A percentile compares a stretch with the other conserved stretches of the same genome.
These are phyloP conservation scores for Apodemia duryi DNA, from an alignment of 2,888 invertebrate species.

Conservation along the genomic window DNA sequence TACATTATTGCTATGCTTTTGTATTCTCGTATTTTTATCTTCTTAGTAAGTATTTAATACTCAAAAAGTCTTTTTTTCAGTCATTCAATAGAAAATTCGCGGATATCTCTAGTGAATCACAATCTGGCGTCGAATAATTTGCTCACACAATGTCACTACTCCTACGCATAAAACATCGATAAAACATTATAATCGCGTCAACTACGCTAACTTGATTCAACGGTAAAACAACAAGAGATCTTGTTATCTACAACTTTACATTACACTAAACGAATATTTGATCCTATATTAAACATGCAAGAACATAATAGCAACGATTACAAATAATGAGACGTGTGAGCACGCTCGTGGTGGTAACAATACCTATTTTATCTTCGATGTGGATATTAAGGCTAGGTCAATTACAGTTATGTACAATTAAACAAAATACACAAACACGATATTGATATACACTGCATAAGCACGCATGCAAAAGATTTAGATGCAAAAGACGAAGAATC, in stretches of 20 bases:
- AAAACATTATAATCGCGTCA: conserved; percentile 56
- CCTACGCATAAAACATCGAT: conserved; percentile 74
- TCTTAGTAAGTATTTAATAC: background rate
- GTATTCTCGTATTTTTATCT: background rate
- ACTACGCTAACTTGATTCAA: conserved; percentile 50
- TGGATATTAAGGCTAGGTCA: conserved; percentile 75
- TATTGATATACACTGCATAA: conserved; percentile 60
- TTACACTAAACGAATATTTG: conserved; percentile 61
- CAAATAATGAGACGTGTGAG: conserved; percentile 32
- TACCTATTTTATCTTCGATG: conserved; percentile 71
- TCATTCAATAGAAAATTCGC: conserved; percentile 19
- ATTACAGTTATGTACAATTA: conserved; percentile 65
- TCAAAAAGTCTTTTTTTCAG: background rate
- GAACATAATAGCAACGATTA: conserved; percentile 52
- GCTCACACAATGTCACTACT: conserved; percentile 62
- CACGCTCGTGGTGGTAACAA: conserved; percentile 37
- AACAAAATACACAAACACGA: conserved; percentile 63
- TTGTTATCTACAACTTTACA: conserved; percentile 55
- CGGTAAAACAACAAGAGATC: conserved; percentile 50
- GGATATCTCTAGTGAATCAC: conserved; percentile 26
- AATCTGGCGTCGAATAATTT: conserved; percentile 70
- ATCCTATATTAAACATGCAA: conserved; percentile 72
- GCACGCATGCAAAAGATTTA: conserved; percentile 77
- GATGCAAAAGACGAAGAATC: conserved; percentile 58
- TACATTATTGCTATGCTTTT: background rate